phyloP scores from a whole-genome alignment of 2,888 invertebrate genomes.

The Xestoiulus laeticollis region DNA sequence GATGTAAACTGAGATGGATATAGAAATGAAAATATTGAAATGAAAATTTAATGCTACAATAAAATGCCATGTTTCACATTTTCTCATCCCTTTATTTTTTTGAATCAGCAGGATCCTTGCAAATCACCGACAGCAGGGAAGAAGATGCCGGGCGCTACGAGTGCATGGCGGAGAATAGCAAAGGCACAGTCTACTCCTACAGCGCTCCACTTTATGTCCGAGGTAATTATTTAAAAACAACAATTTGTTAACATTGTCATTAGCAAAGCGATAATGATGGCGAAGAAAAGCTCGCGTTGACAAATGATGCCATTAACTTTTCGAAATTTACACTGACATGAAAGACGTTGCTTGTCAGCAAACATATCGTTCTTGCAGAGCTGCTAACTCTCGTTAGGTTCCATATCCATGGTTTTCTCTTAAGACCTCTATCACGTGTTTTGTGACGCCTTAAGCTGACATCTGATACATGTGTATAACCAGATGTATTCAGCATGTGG shows the following conservation, averaged over 20 bases:
- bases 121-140: constrained; percentile 88
- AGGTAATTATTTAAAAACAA: constrained; percentile 71
- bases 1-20: neutral
- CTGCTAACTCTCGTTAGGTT: too few species aligned
- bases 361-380: neutral
- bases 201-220: constrained; percentile 88
- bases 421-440: too few species aligned
- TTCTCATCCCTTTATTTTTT: neutral
- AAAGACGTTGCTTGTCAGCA: neutral
- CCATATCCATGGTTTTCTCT: too few species aligned
- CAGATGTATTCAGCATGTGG: too few species aligned
- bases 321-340: neutral
- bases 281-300: neutral
- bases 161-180: constrained; percentile 92
- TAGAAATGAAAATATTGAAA: constrained; percentile 27
- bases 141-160: constrained; percentile 96
- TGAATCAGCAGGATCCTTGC: constrained; percentile 77
- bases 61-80: neutral
- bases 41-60: constrained; percentile 21
- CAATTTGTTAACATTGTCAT: constrained; percentile 19
- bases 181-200: constrained; percentile 93
- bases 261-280: neutral
- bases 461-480: too few species aligned
- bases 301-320: neutral
- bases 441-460: too few species aligned